Percentiles rank a stretch among this genome's conserved stretches.
phyloP scores from a whole-genome alignment of 1,140 invertebrate species.

The Conopomorpha cramerella region DNA sequence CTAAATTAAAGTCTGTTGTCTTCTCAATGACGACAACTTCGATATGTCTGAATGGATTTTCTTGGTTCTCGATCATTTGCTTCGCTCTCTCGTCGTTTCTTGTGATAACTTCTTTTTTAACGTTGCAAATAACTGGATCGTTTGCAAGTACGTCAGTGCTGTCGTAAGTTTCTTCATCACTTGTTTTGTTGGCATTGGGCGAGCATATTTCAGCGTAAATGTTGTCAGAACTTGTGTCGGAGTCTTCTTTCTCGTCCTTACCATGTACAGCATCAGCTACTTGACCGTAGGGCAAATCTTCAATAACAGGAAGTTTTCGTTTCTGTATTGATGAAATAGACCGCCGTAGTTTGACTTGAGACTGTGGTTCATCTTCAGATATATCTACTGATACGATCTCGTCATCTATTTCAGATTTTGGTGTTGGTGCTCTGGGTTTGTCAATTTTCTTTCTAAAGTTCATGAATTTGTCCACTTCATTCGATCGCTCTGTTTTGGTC shows the following conservation, averaged over 20 bases:
- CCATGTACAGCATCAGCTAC: constrained; percentile 50
- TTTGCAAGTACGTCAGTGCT: constrained; percentile 42
- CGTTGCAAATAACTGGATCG: constrained; percentile 48
- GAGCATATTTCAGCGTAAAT: constrained; percentile 66
- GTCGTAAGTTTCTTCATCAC: constrained; percentile 41
- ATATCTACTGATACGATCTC: constrained; percentile 32
- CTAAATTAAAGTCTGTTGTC: constrained; percentile 43
- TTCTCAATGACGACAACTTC: constrained; percentile 60
- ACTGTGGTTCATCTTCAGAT: constrained; percentile 37
- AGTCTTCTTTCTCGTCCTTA: constrained; percentile 43
- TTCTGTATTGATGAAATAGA: constrained; percentile 59
- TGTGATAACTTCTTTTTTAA: constrained; percentile 48
- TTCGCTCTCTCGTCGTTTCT: constrained; percentile 45
- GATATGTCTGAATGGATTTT: constrained; percentile 54
- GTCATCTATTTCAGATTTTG: constrained; percentile 43
- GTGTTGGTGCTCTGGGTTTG: constrained; percentile 44
- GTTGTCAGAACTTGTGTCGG: constrained; percentile 60
- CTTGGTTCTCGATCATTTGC: constrained; percentile 41
- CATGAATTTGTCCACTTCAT: constrained; percentile 30
- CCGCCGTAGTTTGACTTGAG: constrained; percentile 41
- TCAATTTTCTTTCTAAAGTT: constrained; percentile 53
- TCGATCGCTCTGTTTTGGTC: constrained; percentile 40
- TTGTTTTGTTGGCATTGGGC: constrained; percentile 32
- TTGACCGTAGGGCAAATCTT: constrained; percentile 58
- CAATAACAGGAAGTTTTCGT: constrained; percentile 54